Evolutionary conservation across 2,888 invertebrate species (phyloP), one percentile per base, ranked within the genome.

Genomic region (Suillia variegata): DNA sequence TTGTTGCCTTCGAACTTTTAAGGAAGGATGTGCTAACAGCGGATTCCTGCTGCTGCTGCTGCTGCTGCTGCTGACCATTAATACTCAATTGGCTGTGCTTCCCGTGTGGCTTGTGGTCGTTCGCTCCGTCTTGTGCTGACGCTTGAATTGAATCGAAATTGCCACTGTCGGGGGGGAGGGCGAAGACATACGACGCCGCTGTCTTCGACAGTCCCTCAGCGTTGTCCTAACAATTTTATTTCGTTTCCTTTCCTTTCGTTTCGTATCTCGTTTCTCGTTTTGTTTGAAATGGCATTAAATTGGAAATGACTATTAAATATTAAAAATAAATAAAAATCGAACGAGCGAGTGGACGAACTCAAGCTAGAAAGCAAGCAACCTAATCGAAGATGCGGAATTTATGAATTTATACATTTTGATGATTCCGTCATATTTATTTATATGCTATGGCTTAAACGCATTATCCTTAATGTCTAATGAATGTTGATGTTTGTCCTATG

Each of bases 81-180:
- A 72, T 72, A 72, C 72, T 74, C 72, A 72, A 72, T 72, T 72
- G 72, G 71, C 73, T 72, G 75, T 72, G 71, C 75, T 74, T 72
- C 75, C 75, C 75, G 71, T 71, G 73, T 66, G 72, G 71, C 65
- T 54, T 45, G 45, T 20, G 45, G 45, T 26, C 68, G 68, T 66
- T 62, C 62, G 62, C 66, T 70, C 59, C 73, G 68, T 73, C 71
- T 74, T 72, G 73, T 67, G 65, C 73, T 72, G 72, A 74, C 75
- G 73, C 75, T 72, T 72, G 73, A 72, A 72, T 72, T 72, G 72
- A 72, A 74, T 70, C 67, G 75, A 74, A 73, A 74, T 74, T 74
- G 70, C 18, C 45, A 45, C 38, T 38, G 38, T 38, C 38, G 38
- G 38, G n/a, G n/a, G n/a, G n/a, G n/a, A n/a, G n/a, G n/a, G n/a